These are phyloP conservation scores for Siniperca obscura DNA, from an alignment of 2,797 vertebrate species.

Conservation along the genomic window DNA sequence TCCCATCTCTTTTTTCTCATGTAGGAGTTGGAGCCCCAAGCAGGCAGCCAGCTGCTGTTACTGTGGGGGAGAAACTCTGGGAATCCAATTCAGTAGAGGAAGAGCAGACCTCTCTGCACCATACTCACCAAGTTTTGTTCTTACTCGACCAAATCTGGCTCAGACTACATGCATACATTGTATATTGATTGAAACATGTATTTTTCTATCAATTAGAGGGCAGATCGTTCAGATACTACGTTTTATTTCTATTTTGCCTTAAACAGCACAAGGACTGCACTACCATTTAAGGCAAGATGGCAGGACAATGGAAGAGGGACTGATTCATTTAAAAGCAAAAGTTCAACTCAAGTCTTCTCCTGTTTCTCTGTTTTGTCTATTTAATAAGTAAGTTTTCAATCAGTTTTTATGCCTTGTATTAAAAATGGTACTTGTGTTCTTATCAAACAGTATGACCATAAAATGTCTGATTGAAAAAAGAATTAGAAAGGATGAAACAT, in stretches of 20 bases:
- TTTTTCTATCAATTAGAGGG: constrained; percentile 1
- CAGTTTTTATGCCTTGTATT: not conserved
- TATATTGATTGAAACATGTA: not conserved
- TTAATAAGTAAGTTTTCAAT: not conserved
- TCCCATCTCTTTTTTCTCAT: constrained; percentile 3
- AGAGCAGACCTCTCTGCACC: not conserved
- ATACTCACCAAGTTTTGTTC: not conserved
- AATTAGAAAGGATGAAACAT: not conserved
- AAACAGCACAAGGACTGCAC: not conserved
- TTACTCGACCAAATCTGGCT: not conserved
- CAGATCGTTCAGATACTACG: not conserved
- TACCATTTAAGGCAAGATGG: not conserved
- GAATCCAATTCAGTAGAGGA: constrained; percentile 61
- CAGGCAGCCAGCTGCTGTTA: constrained; percentile 89
- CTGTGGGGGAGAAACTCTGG: constrained; percentile 87
- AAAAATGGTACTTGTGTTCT: not conserved
- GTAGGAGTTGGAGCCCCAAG: constrained; percentile 90
- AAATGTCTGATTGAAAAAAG: not conserved
- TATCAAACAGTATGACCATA: not conserved
- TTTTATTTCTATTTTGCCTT: constrained; percentile 11
- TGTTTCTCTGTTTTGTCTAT: not conserved
- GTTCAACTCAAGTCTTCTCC: not conserved
- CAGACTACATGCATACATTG: not conserved
- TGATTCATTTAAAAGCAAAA: not conserved
- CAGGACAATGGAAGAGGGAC: not conserved